Percentiles rank a stretch among this genome's conserved stretches.
Conservation (phyloP, 2,888 invertebrate species). For the Trissoscelio sp. region DNA sequence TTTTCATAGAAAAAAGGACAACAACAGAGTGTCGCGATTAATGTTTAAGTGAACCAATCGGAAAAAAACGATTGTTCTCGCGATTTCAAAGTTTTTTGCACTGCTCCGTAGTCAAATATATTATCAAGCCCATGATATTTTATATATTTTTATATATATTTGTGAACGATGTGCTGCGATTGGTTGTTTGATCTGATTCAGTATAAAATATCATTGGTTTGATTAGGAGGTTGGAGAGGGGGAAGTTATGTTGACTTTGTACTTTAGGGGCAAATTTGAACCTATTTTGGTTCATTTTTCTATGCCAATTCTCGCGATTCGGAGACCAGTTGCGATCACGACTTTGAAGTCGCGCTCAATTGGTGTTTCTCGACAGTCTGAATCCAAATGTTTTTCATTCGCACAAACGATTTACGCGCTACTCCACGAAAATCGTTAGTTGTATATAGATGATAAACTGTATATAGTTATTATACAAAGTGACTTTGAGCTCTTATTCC, state of each 20-base stretch:
- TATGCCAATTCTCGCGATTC: conserved; percentile 4
- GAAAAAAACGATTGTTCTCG: conserved; percentile 16
- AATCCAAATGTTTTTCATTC: conserved; percentile 62
- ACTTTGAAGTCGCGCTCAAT: conserved; percentile 52
- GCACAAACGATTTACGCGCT: conserved; percentile 69
- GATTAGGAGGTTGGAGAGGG: neutral
- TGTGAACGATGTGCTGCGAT: too few species aligned
- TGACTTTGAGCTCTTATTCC: neutral
- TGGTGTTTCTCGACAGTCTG: conserved; percentile 76
- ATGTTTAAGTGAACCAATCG: neutral
- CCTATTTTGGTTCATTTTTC: conserved; percentile 15
- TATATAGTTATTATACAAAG: conserved; percentile 35
- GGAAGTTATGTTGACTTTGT: neutral
- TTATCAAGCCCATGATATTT: conserved; percentile 36
- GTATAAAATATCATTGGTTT: conserved; percentile 42
- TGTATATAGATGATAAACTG: conserved; percentile 35
- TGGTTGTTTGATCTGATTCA: too few species aligned
- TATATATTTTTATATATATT: conserved; percentile 51
- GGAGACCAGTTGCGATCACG: conserved; percentile 3
- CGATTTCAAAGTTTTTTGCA: conserved; percentile 43
- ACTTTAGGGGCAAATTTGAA: neutral
- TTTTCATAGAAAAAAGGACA: neutral
- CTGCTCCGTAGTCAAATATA: conserved; percentile 20
- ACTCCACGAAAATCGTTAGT: conserved; percentile 2
- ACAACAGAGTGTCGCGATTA: neutral